Evolutionary conservation across 2,113 vertebrate genomes (phyloP).

Genomic region (Semnornis frantzii): DNA sequence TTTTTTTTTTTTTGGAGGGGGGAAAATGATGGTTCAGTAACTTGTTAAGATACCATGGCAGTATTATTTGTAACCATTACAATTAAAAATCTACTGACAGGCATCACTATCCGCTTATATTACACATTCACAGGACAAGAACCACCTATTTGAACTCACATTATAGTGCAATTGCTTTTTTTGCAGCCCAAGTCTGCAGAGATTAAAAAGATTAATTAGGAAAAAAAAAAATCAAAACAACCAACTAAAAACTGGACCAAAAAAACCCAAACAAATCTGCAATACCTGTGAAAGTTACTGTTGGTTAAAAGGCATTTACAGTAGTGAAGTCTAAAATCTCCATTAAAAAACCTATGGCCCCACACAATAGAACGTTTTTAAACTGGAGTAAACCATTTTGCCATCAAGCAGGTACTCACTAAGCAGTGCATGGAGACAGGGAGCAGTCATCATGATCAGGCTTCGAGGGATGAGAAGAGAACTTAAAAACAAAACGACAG

Average conservation of each 20-base stretch:
- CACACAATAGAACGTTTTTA: slow-evolving; percentile 74
- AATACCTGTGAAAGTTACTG: slow-evolving; percentile 79
- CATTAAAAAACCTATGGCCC: slow-evolving; percentile 87
- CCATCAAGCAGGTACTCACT: slow-evolving; percentile 65
- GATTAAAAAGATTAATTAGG: slow-evolving; percentile 75
- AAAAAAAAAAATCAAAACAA: background rate
- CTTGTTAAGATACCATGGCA: slow-evolving; percentile 70
- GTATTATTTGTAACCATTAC: slow-evolving; percentile 64
- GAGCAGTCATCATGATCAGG: slow-evolving; percentile 60
- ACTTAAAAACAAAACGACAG: slow-evolving; percentile 71
- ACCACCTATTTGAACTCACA: slow-evolving; percentile 71
- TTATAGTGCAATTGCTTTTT: slow-evolving; percentile 80
- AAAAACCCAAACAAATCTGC: slow-evolving; percentile 55
- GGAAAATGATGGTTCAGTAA: slow-evolving; percentile 57
- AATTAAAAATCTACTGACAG: slow-evolving; percentile 52
- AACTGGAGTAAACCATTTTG: slow-evolving; percentile 57
- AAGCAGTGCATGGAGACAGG: slow-evolving; percentile 73
- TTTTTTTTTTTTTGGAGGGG: slow-evolving; percentile 49
- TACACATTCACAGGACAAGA: slow-evolving; percentile 76
- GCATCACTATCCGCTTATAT: slow-evolving; percentile 56
- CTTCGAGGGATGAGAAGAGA: slow-evolving; percentile 71
- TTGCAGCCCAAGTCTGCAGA: slow-evolving; percentile 78
- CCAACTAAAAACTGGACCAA: no score
- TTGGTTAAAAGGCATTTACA: slow-evolving; percentile 93
- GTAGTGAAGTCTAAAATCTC: slow-evolving; percentile 90